These are phyloP conservation scores for Mus minutoides DNA, from an alignment of 2,797 vertebrate species.

Conservation along the genomic window DNA sequence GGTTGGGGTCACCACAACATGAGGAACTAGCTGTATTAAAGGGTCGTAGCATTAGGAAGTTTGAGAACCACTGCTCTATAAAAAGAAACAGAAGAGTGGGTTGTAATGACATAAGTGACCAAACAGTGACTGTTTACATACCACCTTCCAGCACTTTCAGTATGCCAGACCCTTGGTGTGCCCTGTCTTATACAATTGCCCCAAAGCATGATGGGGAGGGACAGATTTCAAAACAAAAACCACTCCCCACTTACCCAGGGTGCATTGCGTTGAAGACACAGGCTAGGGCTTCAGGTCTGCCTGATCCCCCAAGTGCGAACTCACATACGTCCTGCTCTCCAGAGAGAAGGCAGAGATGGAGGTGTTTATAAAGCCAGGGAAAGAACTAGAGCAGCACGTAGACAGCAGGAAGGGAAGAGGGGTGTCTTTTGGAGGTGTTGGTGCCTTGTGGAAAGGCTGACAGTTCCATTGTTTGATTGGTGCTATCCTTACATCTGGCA, in stretches of 20 bases:
- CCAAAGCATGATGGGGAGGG: neutral
- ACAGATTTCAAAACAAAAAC: conserved; percentile 11
- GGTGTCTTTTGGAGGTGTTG: neutral
- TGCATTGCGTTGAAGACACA: neutral
- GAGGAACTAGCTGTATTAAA: neutral
- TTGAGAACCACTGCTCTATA: neutral
- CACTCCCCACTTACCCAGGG: neutral
- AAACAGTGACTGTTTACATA: neutral
- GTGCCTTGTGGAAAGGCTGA: conserved; percentile 14
- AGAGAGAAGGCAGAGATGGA: neutral
- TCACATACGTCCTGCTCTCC: neutral
- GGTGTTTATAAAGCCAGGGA: neutral
- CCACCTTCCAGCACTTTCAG: neutral
- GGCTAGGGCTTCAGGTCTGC: neutral
- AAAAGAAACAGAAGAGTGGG: neutral
- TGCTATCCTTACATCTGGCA: neutral
- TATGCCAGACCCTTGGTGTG: neutral
- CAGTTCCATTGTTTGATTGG: conserved; percentile 8
- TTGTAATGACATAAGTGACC: neutral
- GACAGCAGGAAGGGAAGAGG: neutral
- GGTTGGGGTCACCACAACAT: neutral
- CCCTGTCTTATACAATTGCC: neutral
- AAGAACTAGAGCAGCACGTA: neutral
- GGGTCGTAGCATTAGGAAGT: neutral
- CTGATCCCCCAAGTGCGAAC: neutral